Base-by-base conservation (phyloP, 2,113 vertebrate species). In the Tinamus guttatus region DNA sequence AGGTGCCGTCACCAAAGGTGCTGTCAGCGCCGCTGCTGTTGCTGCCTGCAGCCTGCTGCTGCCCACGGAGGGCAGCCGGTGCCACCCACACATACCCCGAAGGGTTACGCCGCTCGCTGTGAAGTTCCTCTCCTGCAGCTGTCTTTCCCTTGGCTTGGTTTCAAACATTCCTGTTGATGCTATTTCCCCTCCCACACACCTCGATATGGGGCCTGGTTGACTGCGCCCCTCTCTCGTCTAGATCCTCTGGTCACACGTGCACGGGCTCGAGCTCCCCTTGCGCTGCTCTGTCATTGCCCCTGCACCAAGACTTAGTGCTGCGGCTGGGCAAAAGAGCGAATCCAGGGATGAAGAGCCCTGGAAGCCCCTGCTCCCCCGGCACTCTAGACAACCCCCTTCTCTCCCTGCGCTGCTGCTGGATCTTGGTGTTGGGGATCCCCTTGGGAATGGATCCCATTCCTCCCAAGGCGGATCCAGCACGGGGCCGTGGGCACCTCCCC, bases 171-270 rank as follows among this genome's bases (percentile, higher is more conserved):
- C 96, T 94, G 7, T 62, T 89, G 34, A 67, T 95, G 93, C 84
- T 95, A 82, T 95, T 96, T 97, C 91, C 81, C 89, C 95, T 96
- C 95, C 96, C 94, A 95, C 94, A 85, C 94, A 94, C 94, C 95
- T 92, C 85, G 27, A 76, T 11, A 83, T 13, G 84, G 63, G 69
- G 91, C 78, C 87, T 82, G 81, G 28, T 32, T 2, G 8, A 68
- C 38, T 49, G 60, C 90, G 85, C 85, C 60, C 27, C 71, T 58
- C 78, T 85, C 54, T 56, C 27, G 8, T 52, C 58, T 19, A 0
- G 6, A 11, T 38, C 81, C 75, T 9, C 2, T 6, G 9, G 7
- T 70, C 91, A 20, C 18, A 5, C 43, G 0, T 0, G 7, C 0
- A 3, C 0, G 40, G 40, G 40, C 40, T 41, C 40, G 11, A 12